These are phyloP conservation scores for Thymallus thymallus DNA, from an alignment of 2,113 vertebrate genomes.

Conservation along the genomic window DNA sequence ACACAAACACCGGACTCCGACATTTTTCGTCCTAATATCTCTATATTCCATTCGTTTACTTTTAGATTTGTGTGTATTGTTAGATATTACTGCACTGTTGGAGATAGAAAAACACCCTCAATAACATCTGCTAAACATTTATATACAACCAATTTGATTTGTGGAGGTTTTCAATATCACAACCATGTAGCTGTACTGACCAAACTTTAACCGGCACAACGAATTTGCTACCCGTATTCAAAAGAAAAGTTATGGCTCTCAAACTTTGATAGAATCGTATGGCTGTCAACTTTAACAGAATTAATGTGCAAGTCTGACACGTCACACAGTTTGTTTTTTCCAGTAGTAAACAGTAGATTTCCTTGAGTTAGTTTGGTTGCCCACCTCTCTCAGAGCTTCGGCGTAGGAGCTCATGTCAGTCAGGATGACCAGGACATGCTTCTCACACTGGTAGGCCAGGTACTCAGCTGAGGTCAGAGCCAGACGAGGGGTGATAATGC, in stretches of 20 bases:
- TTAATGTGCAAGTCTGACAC: no score
- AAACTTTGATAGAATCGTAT: not conserved
- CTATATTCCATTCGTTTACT: no score
- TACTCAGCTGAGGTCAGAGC: constrained; percentile 79
- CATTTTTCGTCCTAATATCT: no score
- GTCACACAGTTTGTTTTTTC: not conserved
- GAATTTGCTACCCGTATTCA: not conserved
- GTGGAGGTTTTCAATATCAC: not conserved
- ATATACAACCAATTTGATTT: not conserved
- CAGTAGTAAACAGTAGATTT: not conserved
- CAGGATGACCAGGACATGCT: constrained; percentile 81
- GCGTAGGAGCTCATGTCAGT: constrained; percentile 84
- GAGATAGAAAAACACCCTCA: no score
- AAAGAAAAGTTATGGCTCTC: not conserved
- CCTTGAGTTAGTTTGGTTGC: not conserved
- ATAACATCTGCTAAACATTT: no score
- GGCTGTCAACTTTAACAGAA: no score
- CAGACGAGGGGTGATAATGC: constrained; percentile 81
- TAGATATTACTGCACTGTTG: no score
- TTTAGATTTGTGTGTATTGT: no score
- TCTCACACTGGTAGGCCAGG: constrained; percentile 83
- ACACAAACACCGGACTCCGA: no score
- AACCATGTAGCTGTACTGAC: no score
- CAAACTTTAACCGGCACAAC: not conserved
- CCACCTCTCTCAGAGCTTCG: constrained; percentile 80